A percentile compares a stretch with the other conserved stretches of the same genome.
Conservation (phyloP, 2,797 vertebrate genomes). For the Gymnothorax reevesii region DNA sequence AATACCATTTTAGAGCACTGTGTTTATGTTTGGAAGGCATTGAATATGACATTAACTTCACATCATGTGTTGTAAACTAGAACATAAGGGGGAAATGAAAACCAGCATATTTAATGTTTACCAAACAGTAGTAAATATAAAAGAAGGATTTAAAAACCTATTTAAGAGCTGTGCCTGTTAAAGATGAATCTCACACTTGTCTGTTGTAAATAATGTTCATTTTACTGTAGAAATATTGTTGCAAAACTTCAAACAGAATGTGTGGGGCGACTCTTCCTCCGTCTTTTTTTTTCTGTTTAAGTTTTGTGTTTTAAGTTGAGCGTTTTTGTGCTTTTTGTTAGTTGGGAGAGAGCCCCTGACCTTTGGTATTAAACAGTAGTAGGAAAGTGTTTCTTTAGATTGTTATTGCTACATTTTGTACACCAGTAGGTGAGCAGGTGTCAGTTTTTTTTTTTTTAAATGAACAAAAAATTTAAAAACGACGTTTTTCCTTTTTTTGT, state of each 20-base stretch:
- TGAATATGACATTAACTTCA: conserved; percentile 83
- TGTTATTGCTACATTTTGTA: conserved; percentile 82
- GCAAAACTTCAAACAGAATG: conserved; percentile 77
- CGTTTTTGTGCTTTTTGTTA: conserved; percentile 78
- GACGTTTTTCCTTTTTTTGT: conserved; percentile 62
- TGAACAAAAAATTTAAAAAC: conserved; percentile 47
- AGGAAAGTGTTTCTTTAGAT: conserved; percentile 90
- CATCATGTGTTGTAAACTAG: conserved; percentile 89
- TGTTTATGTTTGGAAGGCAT: conserved; percentile 83
- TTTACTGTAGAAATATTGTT: conserved; percentile 74
- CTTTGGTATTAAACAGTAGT: conserved; percentile 84
- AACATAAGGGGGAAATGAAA: conserved; percentile 72
- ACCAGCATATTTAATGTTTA: conserved; percentile 80
- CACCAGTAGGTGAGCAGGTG: conserved; percentile 87
- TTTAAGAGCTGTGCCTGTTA: conserved; percentile 99
- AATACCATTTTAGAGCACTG: too few species aligned
- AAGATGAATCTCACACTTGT: conserved; percentile 94
- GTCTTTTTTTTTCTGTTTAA: conserved; percentile 43
- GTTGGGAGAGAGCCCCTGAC: conserved; percentile 79
- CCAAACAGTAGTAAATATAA: conserved; percentile 62
- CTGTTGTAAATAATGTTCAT: conserved; percentile 95
- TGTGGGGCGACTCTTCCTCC: conserved; percentile 81
- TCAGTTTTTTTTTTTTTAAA: conserved; percentile 77
- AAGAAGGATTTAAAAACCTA: conserved; percentile 69
- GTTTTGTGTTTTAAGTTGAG: conserved; percentile 73